Evolutionary conservation across 2,888 invertebrate genomes (phyloP).

Genomic region (Zygaena filipendulae): DNA sequence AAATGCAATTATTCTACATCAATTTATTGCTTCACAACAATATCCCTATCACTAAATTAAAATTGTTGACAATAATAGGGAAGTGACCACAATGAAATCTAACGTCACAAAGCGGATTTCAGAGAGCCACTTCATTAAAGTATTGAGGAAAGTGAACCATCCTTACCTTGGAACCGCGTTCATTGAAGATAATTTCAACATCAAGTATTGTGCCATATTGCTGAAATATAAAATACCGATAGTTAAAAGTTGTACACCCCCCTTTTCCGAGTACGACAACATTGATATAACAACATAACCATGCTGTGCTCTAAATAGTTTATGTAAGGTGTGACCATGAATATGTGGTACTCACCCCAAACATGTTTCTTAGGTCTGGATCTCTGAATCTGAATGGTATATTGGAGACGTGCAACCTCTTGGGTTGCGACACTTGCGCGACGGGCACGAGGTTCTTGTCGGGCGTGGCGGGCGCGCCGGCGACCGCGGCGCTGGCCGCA

Average conservation of each 20-base stretch:
- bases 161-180: slow-evolving; percentile 99
- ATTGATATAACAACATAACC: too few species aligned
- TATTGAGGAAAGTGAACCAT: slow-evolving; percentile 20
- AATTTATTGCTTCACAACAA: too few species aligned
- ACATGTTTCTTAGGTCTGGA: slow-evolving; percentile 97
- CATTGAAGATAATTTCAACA: slow-evolving; percentile 99
- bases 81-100: slow-evolving; percentile 40
- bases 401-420: slow-evolving; percentile 98
- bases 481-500: slow-evolving; percentile 32
- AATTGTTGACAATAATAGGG: too few species aligned
- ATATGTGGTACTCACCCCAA: slow-evolving; percentile 95
- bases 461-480: slow-evolving; percentile 41
- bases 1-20: too few species aligned
- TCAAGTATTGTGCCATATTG: slow-evolving; percentile 99
- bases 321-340: slow-evolving; percentile 11
- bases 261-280: slow-evolving; percentile 10
- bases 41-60: too few species aligned
- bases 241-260: slow-evolving; percentile 26
- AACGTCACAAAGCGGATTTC: slow-evolving; percentile 28
- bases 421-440: slow-evolving; percentile 76
- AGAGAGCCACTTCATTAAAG: slow-evolving; percentile 36
- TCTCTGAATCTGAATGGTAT: slow-evolving; percentile 99
- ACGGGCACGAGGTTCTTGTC: slow-evolving; percentile 64
- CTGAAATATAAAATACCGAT: slow-evolving; percentile 73
- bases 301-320: slow-evolving; percentile 18